Base-by-base conservation (phyloP, 2,888 invertebrate genomes). In the Brachyptera risi region DNA sequence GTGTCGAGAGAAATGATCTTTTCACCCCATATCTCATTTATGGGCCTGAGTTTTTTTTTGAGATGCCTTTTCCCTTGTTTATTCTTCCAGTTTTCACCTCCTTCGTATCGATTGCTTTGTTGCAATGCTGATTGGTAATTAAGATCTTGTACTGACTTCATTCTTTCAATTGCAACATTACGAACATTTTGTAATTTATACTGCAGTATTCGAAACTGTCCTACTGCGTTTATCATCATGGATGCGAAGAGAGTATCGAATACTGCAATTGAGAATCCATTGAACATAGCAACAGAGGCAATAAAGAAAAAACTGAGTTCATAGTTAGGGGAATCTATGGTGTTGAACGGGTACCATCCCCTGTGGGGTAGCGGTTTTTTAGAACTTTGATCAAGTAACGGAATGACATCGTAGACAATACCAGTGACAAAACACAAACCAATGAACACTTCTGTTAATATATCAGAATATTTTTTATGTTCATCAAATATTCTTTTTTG, bases 221-320 rank as follows among this genome's bases (percentile, higher is more conserved):
- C 24, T 1, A 47, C 24, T 19, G 47, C 24, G 23, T 47, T 47
- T 23, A 47, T 47, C 23, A 24, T 24, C 21, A 47, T 47, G 7
- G 47, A 47, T 19, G 23, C 47, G 24, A 47, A 47, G 5, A 47
- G 47, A 21, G 47, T 23, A 21, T 47, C 47, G n/a, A 47, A 21
- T 4, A 23, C 24, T 11, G 23, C 47, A 13, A 47, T 47, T 21
- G 11, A 47, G 3, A 47, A 2, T n/a, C 23, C 24, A 24, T 24
- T 24, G n/a, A 24, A 47, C 23, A 24, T 24, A 4, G 23, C 21
- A 1, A 13, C 24, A 13, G 24, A 4, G 21, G 21, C 47, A 3
- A 47, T 23, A 1, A 24, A 9, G 21, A 4, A n/a, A 24, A 23
- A 47, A 2, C 23, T 47, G 23, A 47, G 9, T 21, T 47, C 47